Percentiles rank a stretch among this genome's conserved stretches.
These are phyloP conservation scores for Rhinolophus ferrumequinum DNA, from an alignment of 2,113 vertebrate species.

Conservation along the genomic window DNA sequence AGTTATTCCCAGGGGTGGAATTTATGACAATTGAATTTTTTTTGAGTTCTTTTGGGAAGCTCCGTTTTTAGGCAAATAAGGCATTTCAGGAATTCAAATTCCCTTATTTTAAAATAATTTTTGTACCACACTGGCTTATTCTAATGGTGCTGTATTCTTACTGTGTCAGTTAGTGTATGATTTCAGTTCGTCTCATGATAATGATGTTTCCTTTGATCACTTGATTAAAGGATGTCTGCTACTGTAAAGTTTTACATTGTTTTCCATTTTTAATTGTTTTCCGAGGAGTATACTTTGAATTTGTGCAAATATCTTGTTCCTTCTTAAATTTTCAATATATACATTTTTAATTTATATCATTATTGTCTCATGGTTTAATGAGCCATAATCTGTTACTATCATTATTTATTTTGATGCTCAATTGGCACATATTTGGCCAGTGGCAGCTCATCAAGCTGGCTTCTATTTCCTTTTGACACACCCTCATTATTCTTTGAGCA, in stretches of 20 bases:
- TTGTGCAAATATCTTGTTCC: background rate
- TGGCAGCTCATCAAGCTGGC: background rate
- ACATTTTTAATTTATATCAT: background rate
- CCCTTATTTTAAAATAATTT: background rate
- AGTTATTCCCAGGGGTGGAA: background rate
- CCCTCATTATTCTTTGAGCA: background rate
- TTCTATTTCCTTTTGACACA: background rate
- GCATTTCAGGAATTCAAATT: background rate
- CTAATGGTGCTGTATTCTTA: background rate
- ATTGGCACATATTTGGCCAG: background rate
- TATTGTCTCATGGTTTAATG: background rate
- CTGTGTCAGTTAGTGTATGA: background rate
- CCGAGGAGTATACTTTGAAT: background rate
- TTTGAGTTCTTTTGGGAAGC: background rate
- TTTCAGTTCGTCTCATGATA: background rate
- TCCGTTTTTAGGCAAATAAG: background rate
- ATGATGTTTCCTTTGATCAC: background rate
- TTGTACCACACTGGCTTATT: background rate
- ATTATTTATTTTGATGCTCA: background rate
- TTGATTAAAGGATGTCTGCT: background rate
- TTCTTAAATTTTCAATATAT: background rate
- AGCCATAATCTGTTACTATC: background rate
- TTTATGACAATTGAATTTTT: slow-evolving; percentile 7
- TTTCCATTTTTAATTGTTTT: slow-evolving; percentile 39
- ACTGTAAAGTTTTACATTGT: background rate